These are phyloP conservation scores for Xanthorhoe designata DNA, from an alignment of 2,888 invertebrate species.

Conservation along the genomic window DNA sequence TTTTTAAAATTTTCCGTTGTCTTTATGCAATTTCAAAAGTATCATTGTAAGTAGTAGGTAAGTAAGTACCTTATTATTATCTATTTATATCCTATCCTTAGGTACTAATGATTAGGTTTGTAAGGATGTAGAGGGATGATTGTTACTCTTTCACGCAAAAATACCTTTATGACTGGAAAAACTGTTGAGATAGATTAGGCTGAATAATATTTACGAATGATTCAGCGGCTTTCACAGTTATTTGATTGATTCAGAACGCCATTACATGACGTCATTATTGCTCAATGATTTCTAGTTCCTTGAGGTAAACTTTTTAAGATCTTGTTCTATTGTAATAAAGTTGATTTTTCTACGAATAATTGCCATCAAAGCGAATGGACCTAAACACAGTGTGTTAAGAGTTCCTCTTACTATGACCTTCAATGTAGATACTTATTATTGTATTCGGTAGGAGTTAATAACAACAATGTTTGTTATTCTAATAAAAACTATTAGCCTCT, in stretches of 20 bases:
- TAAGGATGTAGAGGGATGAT: too few species aligned
- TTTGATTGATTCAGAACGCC: neutral
- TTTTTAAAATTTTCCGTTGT: too few species aligned
- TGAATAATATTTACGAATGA: neutral
- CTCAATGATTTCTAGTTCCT: neutral
- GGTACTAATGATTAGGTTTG: too few species aligned
- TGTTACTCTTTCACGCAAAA: too few species aligned
- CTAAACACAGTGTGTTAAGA: neutral
- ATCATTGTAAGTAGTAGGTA: too few species aligned
- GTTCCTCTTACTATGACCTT: neutral
- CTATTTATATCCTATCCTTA: too few species aligned
- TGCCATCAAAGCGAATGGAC: neutral
- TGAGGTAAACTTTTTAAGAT: neutral
- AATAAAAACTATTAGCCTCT: neutral
- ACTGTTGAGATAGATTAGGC: too few species aligned
- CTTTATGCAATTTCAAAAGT: too few species aligned
- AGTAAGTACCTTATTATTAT: too few species aligned
- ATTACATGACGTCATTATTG: neutral
- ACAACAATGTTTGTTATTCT: neutral
- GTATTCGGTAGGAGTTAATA: neutral
- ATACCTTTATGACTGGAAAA: too few species aligned
- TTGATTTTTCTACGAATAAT: neutral
- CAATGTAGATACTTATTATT: neutral
- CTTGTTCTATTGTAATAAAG: neutral
- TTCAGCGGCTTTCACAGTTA: neutral